Base-by-base conservation (phyloP, 2,797 vertebrate genomes). In the Podarcis siculus region DNA sequence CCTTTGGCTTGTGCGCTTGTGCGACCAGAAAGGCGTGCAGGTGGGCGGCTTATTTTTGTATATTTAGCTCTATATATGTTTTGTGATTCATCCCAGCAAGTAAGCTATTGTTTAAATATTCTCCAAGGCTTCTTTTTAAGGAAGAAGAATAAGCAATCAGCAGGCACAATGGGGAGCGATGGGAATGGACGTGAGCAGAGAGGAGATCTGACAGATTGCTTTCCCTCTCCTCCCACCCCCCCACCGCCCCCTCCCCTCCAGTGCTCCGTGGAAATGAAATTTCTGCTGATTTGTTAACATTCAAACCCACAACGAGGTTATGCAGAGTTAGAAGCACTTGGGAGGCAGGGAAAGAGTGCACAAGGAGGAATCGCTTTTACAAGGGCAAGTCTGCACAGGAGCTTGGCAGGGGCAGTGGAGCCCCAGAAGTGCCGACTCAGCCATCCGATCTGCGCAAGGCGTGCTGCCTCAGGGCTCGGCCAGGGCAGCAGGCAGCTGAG, bases 211-310 rank as follows among this genome's bases (percentile, higher is more conserved):
- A 30, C 32, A 27, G 58, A 71, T 49, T 42, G 86, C 83, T 69
- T 79, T 81, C 61, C 71, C 25, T 32, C 39, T 25, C 39, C 9
- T 10, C 55, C 25, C n/a, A n/a, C n/a, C n/a, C 25, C 12, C 49
- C 8, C 66, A 49, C 3, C 0, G 10, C 45, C 0, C 61, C 39
- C 30, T 32, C 17, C 0, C 39, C 32, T 37, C 81, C 37, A 35
- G 32, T 8, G 42, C 66, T 64, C 61, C 67, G 83, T 37, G 15
- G 69, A 39, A 81, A 81, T 64, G 78, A 80, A 75, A 85, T 81
- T 89, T 89, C 83, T 89, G 88, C 88, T 85, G 83, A 76, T 89
- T 89, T 81, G 58, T 89, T 85, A 85, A 89, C 71, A 76, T 89
- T 81, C 87, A 76, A 81, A 79, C 58, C 87, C 69, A 45, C 69